Evolutionary conservation across 64 coral and sea anemone genomes (phyloP), one percentile per base, ranked within the genome.

Genomic region (Stichodactyla helianthus): DNA sequence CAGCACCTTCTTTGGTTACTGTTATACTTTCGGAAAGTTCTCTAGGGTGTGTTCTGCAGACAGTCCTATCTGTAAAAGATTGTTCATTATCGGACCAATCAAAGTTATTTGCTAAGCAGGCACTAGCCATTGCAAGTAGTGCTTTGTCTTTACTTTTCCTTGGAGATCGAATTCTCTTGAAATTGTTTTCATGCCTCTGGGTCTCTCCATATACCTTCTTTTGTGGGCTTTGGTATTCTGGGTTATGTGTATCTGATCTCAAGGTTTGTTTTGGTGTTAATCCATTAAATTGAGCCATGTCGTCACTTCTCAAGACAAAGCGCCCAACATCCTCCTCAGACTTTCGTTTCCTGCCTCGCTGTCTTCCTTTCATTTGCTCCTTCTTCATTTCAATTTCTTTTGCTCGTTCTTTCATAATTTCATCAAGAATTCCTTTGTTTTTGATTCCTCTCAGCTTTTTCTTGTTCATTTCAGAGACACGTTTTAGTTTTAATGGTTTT

Each of bases 361-460:
- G 18, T 71, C 85, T 86, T 68, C 90, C 85, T 12, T 28, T 60
- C 20, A 53, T 86, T 87, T 83, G 55, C 11, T 82, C 85, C 65
- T 91, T 91, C 87, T 91, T 91, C 35, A 91, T 79, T 86, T 91
- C 85, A 16, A 67, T 80, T 74, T 77, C 79, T 83, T 86, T 91
- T 1, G 76, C 86, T 58, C 70, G 79, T 25, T 86, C 90, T 87
- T 91, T 91, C 85, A 91, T 86, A 13, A 91, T 91, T 82, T 91
- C 90, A 83, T 91, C 90, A 51, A 91, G 77, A 67, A 91, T 87
- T 67, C 53, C 90, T 65, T 91, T 91, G 17, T 91, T 86, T 60
- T 27, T 54, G 26, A 86, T 54, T 16, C 84, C 85, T 77, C 59
- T 91, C 8, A 91, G 35, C 85, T 82, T 91, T 31, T 80, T 82